Conservation (phyloP, 2,888 invertebrate genomes). For the Mesorhabditis sp. region DNA sequence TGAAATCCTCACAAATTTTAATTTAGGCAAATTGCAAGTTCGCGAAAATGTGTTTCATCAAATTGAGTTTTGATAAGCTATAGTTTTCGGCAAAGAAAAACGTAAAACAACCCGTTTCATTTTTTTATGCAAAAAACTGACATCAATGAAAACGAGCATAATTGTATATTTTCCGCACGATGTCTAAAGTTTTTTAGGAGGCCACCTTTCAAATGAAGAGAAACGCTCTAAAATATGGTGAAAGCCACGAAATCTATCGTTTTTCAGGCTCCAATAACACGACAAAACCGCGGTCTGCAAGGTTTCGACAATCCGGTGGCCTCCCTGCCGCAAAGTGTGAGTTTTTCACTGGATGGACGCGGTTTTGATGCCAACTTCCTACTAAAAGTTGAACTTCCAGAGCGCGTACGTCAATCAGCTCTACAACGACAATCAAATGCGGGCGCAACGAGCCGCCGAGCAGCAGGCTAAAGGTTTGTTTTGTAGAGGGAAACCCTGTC, state of each 20-base stretch:
- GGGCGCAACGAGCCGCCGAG: slow-evolving; percentile 24
- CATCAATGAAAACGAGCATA: neutral
- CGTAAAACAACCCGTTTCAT: too few relatives aligned
- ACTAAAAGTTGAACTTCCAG: slow-evolving; percentile 29
- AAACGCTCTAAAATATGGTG: too few relatives aligned
- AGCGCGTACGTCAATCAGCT: slow-evolving; percentile 56
- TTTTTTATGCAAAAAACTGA: neutral
- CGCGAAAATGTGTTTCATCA: too few relatives aligned
- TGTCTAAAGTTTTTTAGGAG: too few relatives aligned
- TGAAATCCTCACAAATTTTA: too few relatives aligned
- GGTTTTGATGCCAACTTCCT: neutral
- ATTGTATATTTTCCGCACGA: too few relatives aligned
- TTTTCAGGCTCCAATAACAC: neutral
- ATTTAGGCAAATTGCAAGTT: too few relatives aligned
- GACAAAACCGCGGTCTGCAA: slow-evolving; percentile 25
- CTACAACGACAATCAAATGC: slow-evolving; percentile 38
- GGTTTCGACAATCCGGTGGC: slow-evolving; percentile 33
- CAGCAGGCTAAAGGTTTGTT: slow-evolving; percentile 23
- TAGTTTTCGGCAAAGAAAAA: neutral
- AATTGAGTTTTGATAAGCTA: neutral
- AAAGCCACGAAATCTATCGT: slow-evolving; percentile 6
- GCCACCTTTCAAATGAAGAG: too few relatives aligned
- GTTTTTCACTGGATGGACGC: slow-evolving; percentile 9
- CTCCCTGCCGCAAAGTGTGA: slow-evolving; percentile 26
- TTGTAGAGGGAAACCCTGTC: neutral